Evolutionary conservation across 2,113 vertebrate genomes (phyloP).

Genomic region (Cyprinodon variegatus): DNA sequence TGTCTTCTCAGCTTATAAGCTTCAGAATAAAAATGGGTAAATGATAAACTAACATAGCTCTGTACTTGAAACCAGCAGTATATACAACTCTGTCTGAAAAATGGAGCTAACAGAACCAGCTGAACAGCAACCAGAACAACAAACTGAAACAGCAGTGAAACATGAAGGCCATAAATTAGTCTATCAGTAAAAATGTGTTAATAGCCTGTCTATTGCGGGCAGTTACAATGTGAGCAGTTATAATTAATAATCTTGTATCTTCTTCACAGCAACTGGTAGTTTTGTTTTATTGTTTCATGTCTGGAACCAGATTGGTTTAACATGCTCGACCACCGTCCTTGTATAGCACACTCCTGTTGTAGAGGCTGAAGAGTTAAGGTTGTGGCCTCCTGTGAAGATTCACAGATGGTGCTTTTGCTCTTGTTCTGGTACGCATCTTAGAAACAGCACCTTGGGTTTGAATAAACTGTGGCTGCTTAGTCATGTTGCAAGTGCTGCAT

Average conservation of each 20-base stretch:
- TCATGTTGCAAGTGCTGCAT: background rate
- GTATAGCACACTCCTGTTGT: background rate
- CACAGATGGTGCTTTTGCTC: background rate
- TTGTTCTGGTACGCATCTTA: background rate
- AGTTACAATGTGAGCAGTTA: too few species aligned
- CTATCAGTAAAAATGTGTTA: too few species aligned
- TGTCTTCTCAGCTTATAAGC: too few species aligned
- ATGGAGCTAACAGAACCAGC: background rate
- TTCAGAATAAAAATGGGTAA: background rate
- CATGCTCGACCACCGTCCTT: background rate
- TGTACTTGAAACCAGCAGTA: background rate
- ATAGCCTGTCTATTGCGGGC: too few species aligned
- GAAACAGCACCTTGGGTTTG: background rate
- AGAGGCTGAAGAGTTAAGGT: background rate
- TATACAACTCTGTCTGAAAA: background rate
- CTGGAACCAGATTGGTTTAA: background rate
- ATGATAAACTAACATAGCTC: background rate
- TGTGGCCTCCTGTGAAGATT: background rate
- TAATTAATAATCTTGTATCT: background rate
- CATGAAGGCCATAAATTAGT: background rate
- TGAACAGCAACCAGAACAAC: background rate
- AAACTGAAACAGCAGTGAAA: background rate
- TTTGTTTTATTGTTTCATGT: background rate
- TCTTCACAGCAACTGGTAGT: background rate
- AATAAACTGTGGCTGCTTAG: background rate